These are phyloP conservation scores for Tympanuchus pallidicinctus DNA, from an alignment of 2,113 vertebrate species.

Conservation along the genomic window DNA sequence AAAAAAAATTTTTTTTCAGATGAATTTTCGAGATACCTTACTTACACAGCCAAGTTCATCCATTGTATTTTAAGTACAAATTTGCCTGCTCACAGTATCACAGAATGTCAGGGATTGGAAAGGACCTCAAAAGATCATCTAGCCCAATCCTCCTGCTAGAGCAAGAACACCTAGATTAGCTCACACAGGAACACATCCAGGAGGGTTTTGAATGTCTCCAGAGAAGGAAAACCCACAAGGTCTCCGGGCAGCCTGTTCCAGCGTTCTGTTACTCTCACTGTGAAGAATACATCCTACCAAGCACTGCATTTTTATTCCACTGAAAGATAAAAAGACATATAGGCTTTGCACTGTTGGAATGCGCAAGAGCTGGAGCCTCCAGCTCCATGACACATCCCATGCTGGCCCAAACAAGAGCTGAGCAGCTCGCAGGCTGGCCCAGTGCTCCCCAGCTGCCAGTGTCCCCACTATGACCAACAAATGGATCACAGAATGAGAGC, in stretches of 20 bases:
- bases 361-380: background rate
- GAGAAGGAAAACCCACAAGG: too few species aligned
- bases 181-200: too few species aligned
- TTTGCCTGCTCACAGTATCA: background rate
- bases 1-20: slow-evolving; percentile 12
- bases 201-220: too few species aligned
- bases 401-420: background rate
- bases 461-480: background rate
- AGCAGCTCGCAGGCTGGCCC: background rate
- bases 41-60: background rate
- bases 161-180: too few species aligned
- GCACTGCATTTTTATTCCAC: background rate
- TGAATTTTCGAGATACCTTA: background rate
- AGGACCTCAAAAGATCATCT: too few species aligned
- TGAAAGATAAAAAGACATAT: slow-evolving; percentile 53
- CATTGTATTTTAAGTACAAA: slow-evolving; percentile 11
- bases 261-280: too few species aligned
- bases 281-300: slow-evolving; percentile 27
- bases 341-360: slow-evolving; percentile 18
- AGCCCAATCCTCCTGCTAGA: too few species aligned
- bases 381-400: background rate
- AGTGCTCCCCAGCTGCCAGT: rapidly evolving
- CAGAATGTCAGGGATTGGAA: background rate
- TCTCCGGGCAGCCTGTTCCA: too few species aligned
- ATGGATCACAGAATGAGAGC: background rate